A percentile compares a stretch with the other conserved stretches of the same genome.
Evolutionary conservation across 37 sponge, comb jelly and placozoan genomes (phyloP).

Genomic region (Mnemiopsis leidyi): DNA sequence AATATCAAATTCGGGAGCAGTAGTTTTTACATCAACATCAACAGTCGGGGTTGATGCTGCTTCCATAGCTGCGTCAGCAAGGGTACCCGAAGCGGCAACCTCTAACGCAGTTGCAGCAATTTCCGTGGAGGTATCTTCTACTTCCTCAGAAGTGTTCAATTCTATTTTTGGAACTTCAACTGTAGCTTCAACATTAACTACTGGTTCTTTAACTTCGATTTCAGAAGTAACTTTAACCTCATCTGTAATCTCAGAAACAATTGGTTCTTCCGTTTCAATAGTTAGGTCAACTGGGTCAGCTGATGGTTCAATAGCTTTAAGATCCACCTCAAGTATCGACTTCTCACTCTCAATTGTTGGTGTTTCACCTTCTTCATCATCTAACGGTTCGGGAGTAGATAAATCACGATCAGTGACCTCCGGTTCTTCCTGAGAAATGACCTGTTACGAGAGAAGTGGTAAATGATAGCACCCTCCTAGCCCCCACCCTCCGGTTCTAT

Average conservation of each 20-base stretch:
- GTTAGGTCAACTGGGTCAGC: too few relatives aligned
- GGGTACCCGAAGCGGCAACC: not conserved
- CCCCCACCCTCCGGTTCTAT: too few relatives aligned
- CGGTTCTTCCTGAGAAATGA: too few relatives aligned
- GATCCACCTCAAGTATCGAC: too few relatives aligned
- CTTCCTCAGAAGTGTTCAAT: not conserved
- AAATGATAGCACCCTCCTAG: too few relatives aligned
- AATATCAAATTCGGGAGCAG: not conserved
- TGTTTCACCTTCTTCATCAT: not conserved
- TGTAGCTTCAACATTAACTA: not conserved
- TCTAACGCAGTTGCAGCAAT: not conserved
- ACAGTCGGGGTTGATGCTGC: not conserved
- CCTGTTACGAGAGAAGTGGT: too few relatives aligned
- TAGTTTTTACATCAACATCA: constrained; percentile 27
- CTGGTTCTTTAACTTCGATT: not conserved
- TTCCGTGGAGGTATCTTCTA: not conserved
- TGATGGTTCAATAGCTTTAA: not conserved
- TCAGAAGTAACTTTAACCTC: too few relatives aligned
- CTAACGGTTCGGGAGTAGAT: too few relatives aligned
- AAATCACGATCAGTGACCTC: too few relatives aligned
- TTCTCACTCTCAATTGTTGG: not conserved
- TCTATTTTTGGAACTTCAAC: not conserved
- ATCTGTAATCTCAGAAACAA: too few relatives aligned
- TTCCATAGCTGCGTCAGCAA: not conserved
- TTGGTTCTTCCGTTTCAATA: not conserved